Percentiles rank a stretch among this genome's conserved stretches.
Conservation (phyloP, 2,113 vertebrate species). For the Corythornis madagascariensis region DNA sequence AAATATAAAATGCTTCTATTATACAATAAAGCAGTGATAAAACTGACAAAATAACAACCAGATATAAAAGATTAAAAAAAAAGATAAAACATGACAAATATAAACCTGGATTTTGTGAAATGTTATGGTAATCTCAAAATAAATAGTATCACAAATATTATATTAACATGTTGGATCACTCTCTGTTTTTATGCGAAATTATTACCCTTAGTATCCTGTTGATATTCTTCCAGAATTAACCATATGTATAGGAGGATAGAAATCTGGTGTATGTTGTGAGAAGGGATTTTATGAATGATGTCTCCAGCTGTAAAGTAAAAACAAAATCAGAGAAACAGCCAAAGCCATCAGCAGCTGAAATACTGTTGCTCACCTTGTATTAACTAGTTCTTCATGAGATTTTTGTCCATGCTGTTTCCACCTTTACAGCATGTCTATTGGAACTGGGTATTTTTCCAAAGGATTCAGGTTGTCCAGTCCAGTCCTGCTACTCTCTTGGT, state of each 20-base stretch:
- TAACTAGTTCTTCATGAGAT: neutral
- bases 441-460: neutral
- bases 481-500: neutral
- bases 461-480: neutral
- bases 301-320: neutral
- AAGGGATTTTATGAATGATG: neutral
- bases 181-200: neutral
- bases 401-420: neutral
- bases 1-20: neutral
- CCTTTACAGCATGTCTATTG: neutral
- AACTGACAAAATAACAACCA: neutral
- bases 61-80: neutral
- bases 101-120: neutral
- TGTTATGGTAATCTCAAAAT: neutral
- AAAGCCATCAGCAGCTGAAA: neutral
- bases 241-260: neutral
- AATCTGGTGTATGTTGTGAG: neutral
- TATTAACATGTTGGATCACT: neutral
- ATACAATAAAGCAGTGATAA: neutral
- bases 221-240: neutral
- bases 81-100: neutral
- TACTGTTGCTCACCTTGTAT: neutral
- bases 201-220: neutral
- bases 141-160: neutral
- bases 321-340: neutral